A percentile compares a stretch with the other conserved stretches of the same genome.
Conservation (phyloP, 2,888 invertebrate genomes). For the Ennomos quercinarius region DNA sequence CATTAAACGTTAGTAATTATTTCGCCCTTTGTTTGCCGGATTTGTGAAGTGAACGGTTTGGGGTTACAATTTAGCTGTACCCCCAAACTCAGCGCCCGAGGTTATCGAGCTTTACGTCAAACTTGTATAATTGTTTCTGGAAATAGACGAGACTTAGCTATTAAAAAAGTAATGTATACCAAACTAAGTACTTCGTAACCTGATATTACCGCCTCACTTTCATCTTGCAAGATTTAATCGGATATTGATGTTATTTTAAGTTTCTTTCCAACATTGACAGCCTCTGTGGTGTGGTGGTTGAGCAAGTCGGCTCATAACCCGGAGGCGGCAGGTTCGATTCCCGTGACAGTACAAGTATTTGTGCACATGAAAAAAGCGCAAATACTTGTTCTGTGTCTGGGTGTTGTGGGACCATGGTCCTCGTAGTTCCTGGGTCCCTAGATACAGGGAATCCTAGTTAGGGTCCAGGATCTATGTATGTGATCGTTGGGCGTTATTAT, state of each 20-base stretch:
- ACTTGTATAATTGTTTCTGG: conserved; percentile 35
- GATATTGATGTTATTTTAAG: conserved; percentile 12
- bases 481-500: too few species aligned
- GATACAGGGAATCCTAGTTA: too few species aligned
- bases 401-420: too few species aligned
- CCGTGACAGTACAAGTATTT: too few species aligned
- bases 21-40: conserved; percentile 30
- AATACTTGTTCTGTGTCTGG: too few species aligned
- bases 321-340: too few species aligned
- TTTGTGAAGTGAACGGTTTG: conserved; percentile 32
- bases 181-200: conserved; percentile 9
- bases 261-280: conserved; percentile 6
- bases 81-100: conserved; percentile 24
- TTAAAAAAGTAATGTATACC: conserved; percentile 22
- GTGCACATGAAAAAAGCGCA: too few species aligned
- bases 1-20: conserved; percentile 34
- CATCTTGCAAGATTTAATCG: conserved; percentile 4
- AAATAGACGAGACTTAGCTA: conserved; percentile 21
- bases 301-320: too few species aligned
- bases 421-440: too few species aligned
- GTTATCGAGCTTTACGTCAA: conserved; percentile 30
- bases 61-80: conserved; percentile 33
- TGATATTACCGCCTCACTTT: conserved; percentile 14
- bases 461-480: too few species aligned
- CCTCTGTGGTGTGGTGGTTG: too few species aligned